Base-by-base conservation (phyloP, 2,888 invertebrate genomes). In the Cosmopolites sordidus region DNA sequence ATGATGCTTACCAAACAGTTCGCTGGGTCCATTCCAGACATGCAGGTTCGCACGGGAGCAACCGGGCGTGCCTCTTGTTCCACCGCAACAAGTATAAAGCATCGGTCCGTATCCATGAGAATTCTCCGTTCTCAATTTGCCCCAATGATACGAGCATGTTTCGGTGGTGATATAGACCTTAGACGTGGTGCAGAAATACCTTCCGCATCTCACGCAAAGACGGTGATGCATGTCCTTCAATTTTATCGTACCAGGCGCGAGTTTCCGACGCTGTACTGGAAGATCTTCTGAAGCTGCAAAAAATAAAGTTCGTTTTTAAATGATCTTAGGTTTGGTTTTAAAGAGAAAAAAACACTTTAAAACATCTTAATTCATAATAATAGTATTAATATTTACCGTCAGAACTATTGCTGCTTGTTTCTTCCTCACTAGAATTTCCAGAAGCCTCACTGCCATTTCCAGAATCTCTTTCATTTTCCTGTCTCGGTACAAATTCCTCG, bases 101-200 rank as follows among this genome's bases (percentile, higher is more conserved):
- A 68, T 62, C 5, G 55, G 56, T 4, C 60, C 54, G 2, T 58
- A 56, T 0, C 44, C 44, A 1, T 46, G 43, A 9, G 3, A n/a
- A 16, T 37, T 54, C 9, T 37, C 4, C 16, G 73, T 73, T 41
- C 77, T 76, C 17, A 86, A 73, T 63, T 89, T 87, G 16, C 95
- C 96, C 87, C 89, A 92, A 71, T 99, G 98, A 71, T 92, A 91
- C 14, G 78, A 69, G 74, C 98, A 99, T 51, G 81, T 77, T 59
- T 91, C 90, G 41, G 81, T 78, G 2, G 81, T 80, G 16, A 86
- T 70, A 69, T 91, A 91, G 66, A 85, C 82, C 8, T 48, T 52
- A 5, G 48, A 27, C 2, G 62, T 60, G n/a, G 58, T 63, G n/a
- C 56, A 60, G 39, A 64, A 65, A 14, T 43, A 52, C 16, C 43